Percentiles rank a stretch among this genome's conserved stretches.
Evolutionary conservation across 2,113 vertebrate genomes (phyloP).

Genomic region (Lipophrys pholis): DNA sequence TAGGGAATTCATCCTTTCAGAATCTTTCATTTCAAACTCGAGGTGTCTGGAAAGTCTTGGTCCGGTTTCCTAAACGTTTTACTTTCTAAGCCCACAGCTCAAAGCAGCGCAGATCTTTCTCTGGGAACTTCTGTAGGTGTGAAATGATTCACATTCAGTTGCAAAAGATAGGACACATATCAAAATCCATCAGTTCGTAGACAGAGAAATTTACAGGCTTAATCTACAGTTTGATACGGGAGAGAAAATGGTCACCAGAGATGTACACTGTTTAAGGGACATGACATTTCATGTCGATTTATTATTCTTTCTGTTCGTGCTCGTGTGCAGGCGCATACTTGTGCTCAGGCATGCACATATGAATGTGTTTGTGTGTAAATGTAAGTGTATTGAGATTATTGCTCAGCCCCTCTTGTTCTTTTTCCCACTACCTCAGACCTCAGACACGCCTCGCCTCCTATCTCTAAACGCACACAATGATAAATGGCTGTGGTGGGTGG

Average conservation of each 20-base stretch:
- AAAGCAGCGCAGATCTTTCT: slow-evolving; percentile 38
- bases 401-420: slow-evolving; percentile 25
- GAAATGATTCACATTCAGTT: slow-evolving; percentile 55
- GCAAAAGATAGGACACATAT: slow-evolving; percentile 54
- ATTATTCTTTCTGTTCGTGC: slow-evolving; percentile 24
- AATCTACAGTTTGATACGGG: slow-evolving; percentile 53
- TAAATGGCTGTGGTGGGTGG: slow-evolving; percentile 78
- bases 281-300: background rate
- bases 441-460: slow-evolving; percentile 17
- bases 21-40: background rate
- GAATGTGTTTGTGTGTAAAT: slow-evolving; percentile 18
- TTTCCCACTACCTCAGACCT: slow-evolving; percentile 6
- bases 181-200: slow-evolving; percentile 52
- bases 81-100: slow-evolving; percentile 13
- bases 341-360: slow-evolving; percentile 31
- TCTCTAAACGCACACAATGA: slow-evolving; percentile 66
- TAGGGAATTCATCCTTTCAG: background rate
- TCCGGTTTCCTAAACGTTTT: background rate
- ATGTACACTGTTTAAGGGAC: slow-evolving; percentile 17
- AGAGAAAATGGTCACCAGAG: slow-evolving; percentile 19
- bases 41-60: background rate
- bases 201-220: slow-evolving; percentile 55
- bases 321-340: slow-evolving; percentile 30
- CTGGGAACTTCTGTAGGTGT: slow-evolving; percentile 49
- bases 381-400: slow-evolving; percentile 14